phyloP scores from a whole-genome alignment of 2,797 vertebrate genomes.

The Helicolenus hilgendorfi region DNA sequence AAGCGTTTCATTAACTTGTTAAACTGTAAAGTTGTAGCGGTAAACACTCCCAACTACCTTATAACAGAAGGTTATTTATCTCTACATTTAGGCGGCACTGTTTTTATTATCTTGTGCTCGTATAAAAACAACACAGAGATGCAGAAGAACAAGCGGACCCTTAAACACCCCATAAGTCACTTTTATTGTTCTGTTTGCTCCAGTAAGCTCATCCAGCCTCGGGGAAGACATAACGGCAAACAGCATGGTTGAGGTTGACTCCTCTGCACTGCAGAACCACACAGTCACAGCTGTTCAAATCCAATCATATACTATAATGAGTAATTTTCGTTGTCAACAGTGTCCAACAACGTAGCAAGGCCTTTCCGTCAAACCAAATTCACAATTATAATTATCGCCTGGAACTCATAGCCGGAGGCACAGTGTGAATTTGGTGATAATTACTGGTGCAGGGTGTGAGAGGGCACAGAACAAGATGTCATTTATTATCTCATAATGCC shows the following conservation, averaged over 20 bases:
- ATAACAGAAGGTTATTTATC: not conserved
- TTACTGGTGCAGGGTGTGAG: conserved; percentile 27
- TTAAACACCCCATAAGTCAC: conserved; percentile 53
- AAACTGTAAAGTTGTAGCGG: not conserved
- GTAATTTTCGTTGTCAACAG: conserved; percentile 43
- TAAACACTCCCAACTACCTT: not conserved
- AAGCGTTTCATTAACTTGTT: not conserved
- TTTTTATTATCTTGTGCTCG: conserved; percentile 18
- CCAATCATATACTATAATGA: conserved; percentile 26
- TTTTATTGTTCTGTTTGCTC: conserved; percentile 79
- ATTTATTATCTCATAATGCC: conserved; percentile 7
- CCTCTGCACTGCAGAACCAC: conserved; percentile 38
- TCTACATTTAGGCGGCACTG: not conserved
- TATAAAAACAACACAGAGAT: conserved; percentile 5
- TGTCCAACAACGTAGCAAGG: conserved; percentile 33
- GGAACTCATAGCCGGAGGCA: conserved; percentile 32
- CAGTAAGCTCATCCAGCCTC: conserved; percentile 51
- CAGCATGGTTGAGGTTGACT: conserved; percentile 15
- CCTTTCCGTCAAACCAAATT: conserved; percentile 30
- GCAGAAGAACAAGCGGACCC: conserved; percentile 8
- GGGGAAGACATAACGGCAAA: conserved; percentile 35
- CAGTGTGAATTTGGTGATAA: conserved; percentile 39
- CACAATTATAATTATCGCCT: conserved; percentile 51
- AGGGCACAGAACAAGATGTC: conserved; percentile 19
- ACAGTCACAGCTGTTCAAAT: conserved; percentile 32